These are phyloP conservation scores for Bombus difficillimus DNA, from an alignment of 1,140 invertebrate species.

Conservation along the genomic window DNA sequence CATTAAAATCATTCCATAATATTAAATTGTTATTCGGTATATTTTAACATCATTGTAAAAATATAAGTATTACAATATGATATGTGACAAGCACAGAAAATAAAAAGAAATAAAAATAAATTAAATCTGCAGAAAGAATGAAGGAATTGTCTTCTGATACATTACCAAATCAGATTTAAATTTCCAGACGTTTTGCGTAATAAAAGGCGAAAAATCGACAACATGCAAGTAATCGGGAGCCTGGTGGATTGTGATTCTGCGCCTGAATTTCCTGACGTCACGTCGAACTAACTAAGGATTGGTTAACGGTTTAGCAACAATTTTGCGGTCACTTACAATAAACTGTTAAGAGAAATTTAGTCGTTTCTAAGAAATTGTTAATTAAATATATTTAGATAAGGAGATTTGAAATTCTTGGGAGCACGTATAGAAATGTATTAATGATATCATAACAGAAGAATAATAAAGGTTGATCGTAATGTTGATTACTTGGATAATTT, in stretches of 20 bases:
- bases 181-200: constrained; percentile 12
- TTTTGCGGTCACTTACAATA: background rate
- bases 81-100: background rate
- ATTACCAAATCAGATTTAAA: constrained; percentile 50
- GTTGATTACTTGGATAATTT: background rate
- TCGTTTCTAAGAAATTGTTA: no score
- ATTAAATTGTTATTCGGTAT: background rate
- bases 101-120: background rate
- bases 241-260: constrained; percentile 55
- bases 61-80: background rate
- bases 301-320: constrained; percentile 29
- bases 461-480: background rate
- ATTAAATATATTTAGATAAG: background rate
- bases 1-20: background rate
- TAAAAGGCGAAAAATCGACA: constrained; percentile 43
- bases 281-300: constrained; percentile 30
- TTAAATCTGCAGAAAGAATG: no score
- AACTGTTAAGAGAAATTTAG: background rate
- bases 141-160: background rate
- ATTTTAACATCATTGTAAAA: constrained; percentile 3
- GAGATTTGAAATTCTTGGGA: background rate
- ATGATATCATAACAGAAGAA: no score
- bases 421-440: background rate
- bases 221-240: constrained; percentile 27
- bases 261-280: constrained; percentile 56